These are phyloP conservation scores for Cavia porcellus DNA, from an alignment of 2,113 vertebrate genomes.

Conservation along the genomic window DNA sequence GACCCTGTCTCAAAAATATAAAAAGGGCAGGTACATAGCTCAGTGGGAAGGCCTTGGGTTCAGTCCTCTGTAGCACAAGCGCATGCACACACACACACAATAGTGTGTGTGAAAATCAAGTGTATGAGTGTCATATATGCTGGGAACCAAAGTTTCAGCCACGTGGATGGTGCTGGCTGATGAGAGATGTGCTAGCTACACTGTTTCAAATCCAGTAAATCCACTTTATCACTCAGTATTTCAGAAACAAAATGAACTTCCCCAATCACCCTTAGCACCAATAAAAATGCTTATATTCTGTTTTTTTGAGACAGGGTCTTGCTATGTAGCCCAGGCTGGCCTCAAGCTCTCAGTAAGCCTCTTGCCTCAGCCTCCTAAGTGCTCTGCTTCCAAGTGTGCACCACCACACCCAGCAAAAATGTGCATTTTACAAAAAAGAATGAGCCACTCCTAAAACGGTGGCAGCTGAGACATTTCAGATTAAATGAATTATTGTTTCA, in stretches of 20 bases:
- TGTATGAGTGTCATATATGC: not conserved
- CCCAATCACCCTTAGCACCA: conserved; percentile 6
- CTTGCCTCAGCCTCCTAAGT: not conserved
- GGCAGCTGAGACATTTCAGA: not conserved
- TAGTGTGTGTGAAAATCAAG: not conserved
- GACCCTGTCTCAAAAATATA: not conserved
- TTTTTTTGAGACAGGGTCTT: not conserved
- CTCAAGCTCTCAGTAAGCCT: not conserved
- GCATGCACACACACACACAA: not conserved
- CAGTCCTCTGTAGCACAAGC: not conserved
- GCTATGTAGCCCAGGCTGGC: not conserved
- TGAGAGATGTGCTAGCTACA: not conserved
- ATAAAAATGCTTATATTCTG: not conserved
- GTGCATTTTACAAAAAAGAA: conserved; percentile 28
- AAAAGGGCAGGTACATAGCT: not conserved
- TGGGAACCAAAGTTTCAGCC: not conserved
- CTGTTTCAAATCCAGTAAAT: not conserved
- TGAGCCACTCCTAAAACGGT: not conserved
- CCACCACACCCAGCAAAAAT: not conserved
- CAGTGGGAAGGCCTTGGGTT: not conserved
- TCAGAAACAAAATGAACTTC: conserved; percentile 28
- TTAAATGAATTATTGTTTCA: conserved; percentile 7
- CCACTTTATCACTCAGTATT: not conserved
- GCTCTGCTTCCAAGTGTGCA: not conserved
- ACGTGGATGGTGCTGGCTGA: not conserved